Percentiles rank a stretch among this genome's conserved stretches.
Conservation (phyloP, 2,888 invertebrate species). For the Cephus pygmeus region DNA sequence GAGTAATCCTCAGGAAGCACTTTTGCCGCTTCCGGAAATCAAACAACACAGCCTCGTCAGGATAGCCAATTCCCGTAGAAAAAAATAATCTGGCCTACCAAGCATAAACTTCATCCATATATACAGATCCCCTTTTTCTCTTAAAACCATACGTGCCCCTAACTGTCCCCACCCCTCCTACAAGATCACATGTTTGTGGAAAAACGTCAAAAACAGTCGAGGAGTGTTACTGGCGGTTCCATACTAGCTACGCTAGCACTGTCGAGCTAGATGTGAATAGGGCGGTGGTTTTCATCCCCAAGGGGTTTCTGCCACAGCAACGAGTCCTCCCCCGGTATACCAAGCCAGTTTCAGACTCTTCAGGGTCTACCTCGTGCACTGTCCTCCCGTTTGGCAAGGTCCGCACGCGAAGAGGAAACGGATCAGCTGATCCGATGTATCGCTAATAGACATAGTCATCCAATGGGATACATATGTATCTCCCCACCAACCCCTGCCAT, state of each 20-base stretch:
- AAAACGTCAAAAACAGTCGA: slow-evolving; percentile 21
- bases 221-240: neutral
- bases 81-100: neutral
- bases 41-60: neutral
- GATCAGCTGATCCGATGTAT: neutral
- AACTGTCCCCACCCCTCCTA: neutral
- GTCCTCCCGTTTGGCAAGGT: neutral
- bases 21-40: neutral
- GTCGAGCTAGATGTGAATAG: neutral
- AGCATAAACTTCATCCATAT: neutral
- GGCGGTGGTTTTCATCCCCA: neutral
- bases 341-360: neutral
- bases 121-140: neutral
- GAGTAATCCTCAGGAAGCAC: neutral
- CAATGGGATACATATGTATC: neutral
- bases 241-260: neutral
- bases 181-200: slow-evolving; percentile 13
- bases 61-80: neutral
- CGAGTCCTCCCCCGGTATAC: neutral
- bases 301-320: neutral
- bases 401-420: neutral
- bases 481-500: neutral
- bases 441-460: neutral
- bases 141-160: neutral
- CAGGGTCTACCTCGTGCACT: neutral